phyloP scores from a whole-genome alignment of 2,797 vertebrate genomes.

The Setipinna tenuifilis region DNA sequence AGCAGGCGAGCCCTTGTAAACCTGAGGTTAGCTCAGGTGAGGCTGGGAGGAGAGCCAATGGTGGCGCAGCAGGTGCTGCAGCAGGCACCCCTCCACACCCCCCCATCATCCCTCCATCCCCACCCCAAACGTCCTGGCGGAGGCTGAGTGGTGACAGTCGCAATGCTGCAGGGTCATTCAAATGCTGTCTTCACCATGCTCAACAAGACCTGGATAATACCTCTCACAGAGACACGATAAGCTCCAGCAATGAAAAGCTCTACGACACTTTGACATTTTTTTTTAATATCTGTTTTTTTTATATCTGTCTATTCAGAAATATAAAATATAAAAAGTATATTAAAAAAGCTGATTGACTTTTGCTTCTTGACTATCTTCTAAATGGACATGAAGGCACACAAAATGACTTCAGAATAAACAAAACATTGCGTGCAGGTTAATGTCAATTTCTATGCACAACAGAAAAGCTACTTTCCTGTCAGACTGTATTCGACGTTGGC shows the following conservation, averaged over 20 bases:
- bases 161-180: conserved; percentile 15
- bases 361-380: background rate
- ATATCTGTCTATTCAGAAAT: background rate
- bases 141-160: conserved; percentile 15
- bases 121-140: conserved; percentile 14
- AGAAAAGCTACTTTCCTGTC: background rate
- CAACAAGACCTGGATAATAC: background rate
- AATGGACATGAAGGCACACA: background rate
- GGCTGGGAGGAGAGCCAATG: conserved; percentile 39
- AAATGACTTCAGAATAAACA: background rate
- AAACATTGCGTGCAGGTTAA: background rate
- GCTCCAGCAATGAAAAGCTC: background rate
- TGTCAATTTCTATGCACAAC: background rate
- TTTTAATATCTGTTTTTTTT: background rate
- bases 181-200: conserved; percentile 12
- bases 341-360: background rate
- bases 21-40: conserved; percentile 41
- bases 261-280: background rate
- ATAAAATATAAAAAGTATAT: background rate
- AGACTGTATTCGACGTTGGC: background rate
- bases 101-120: background rate
- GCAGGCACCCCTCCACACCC: background rate
- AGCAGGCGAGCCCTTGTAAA: conserved; percentile 5
- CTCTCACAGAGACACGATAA: conserved; percentile 5
- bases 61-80: background rate